Conservation (phyloP, 2,113 vertebrate genomes). For the Oryctolagus cuniculus region DNA sequence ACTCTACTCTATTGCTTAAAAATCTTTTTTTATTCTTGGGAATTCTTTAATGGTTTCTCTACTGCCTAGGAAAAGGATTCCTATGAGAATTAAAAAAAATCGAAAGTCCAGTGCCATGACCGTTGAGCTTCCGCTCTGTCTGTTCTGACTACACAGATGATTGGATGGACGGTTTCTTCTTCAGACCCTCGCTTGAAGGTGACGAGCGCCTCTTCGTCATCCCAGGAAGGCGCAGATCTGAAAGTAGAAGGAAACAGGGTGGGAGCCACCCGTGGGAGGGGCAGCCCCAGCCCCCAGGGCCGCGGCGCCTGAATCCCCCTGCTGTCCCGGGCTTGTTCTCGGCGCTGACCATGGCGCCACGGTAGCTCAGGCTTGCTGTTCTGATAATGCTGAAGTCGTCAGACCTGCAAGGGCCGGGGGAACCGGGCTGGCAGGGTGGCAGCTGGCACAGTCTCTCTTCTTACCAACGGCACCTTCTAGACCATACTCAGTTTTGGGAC, state of each 20-base stretch:
- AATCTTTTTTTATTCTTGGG: not conserved
- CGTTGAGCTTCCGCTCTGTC: not conserved
- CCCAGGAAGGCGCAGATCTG: not conserved
- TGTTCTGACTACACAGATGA: not conserved
- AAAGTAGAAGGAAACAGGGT: not conserved
- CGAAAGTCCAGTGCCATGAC: too few relatives aligned
- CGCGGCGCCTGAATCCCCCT: not conserved
- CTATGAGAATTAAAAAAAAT: not conserved
- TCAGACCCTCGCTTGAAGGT: not conserved
- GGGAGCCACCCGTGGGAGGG: not conserved
- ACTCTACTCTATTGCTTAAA: too few relatives aligned
- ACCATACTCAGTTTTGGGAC: too few relatives aligned
- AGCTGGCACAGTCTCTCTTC: too few relatives aligned
- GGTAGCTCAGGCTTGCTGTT: not conserved
- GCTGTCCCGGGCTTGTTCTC: too few relatives aligned
- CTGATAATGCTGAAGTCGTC: too few relatives aligned
- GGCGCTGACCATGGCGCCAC: too few relatives aligned
- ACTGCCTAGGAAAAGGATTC: not conserved
- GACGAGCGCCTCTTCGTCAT: not conserved
- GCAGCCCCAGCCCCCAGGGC: not conserved
- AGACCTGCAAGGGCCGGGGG: too few relatives aligned
- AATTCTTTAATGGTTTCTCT: not conserved
- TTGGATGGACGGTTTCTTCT: not conserved
- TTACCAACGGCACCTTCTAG: too few relatives aligned
- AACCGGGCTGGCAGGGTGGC: too few relatives aligned